These are phyloP conservation scores for Bathynomus jamesi DNA, from an alignment of 1,140 invertebrate genomes.

Conservation along the genomic window DNA sequence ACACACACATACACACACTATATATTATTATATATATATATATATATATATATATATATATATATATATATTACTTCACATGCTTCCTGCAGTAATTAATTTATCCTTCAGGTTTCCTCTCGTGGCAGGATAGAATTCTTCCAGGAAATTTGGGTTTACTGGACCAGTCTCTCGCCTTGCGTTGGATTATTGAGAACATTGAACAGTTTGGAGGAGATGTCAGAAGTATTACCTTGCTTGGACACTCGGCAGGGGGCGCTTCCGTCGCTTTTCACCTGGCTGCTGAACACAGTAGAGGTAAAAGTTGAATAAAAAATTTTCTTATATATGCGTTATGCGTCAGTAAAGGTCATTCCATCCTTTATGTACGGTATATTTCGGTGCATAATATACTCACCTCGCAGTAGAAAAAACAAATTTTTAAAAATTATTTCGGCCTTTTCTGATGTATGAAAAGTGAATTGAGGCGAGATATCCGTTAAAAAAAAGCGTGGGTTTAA, in stretches of 20 bases:
- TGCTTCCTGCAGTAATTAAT: neutral
- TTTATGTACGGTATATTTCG: too few species aligned
- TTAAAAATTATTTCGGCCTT: too few species aligned
- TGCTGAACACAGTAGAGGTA: neutral
- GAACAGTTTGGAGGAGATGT: slow-evolving; percentile 64
- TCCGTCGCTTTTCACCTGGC: slow-evolving; percentile 44
- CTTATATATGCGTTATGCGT: too few species aligned
- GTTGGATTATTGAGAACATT: slow-evolving; percentile 65
- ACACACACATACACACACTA: neutral
- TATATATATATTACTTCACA: neutral
- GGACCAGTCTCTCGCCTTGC: slow-evolving; percentile 61
- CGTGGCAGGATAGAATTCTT: slow-evolving; percentile 54
- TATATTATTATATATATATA: neutral
- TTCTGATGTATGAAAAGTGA: too few species aligned
- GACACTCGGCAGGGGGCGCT: slow-evolving; percentile 90
- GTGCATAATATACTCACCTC: too few species aligned
- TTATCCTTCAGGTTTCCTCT: slow-evolving; percentile 51
- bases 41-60: neutral
- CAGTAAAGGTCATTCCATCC: too few species aligned
- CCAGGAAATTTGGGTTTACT: slow-evolving; percentile 66
- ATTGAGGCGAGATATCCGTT: too few species aligned
- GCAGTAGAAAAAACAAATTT: too few species aligned
- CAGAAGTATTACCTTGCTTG: slow-evolving; percentile 74
- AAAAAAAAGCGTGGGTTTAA: too few species aligned
- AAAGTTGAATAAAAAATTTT: too few species aligned